Evolutionary conservation across 2,888 invertebrate genomes (phyloP), one percentile per base, ranked within the genome.

Genomic region (Campopleginae sp.): DNA sequence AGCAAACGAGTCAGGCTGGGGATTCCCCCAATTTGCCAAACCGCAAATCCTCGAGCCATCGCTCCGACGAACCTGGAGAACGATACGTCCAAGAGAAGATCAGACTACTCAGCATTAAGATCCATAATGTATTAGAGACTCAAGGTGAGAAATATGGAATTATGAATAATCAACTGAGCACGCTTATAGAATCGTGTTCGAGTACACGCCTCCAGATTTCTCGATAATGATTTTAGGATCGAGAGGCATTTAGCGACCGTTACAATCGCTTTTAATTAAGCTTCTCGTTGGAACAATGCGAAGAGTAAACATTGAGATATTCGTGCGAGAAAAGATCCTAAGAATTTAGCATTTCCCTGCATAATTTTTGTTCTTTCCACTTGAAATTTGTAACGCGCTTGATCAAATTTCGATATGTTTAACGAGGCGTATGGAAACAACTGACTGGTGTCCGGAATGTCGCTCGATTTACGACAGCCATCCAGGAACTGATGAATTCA

Each of bases 91-190:
- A 27, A 31, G 44, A 38, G 44, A 51, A 63, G 74, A 65, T 78
- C 44, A 70, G 66, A 61, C 38, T 78, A 78, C 78, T 85, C 72
- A 72, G 80, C 19, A 81, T 85, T 78, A 78, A 46, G 31, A 33
- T 74, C 65, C n/a, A 17, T 46, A 33, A 33, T 63, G 63, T 46
- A 63, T 46, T 76, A 31, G 7, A 54, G 65, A 51, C 71, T 77
- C 42, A 44, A 17, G 38, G 8, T n/a, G 54, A 70, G 27, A 42
- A 61, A 12, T n/a, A 19, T 58, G 42, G 70, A 78, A 75, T 81
- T 74, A 81, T 54, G 74, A 84, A 81, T 77, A 84, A 81, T 77
- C 66, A 80, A 61, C 58, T 27, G 51, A 66, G 46, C 31, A 61
- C 17, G 58, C 42, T 70, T 51, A 68, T 19, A 51, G 19, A 38